Evolutionary conservation across 2,113 vertebrate species (phyloP).

Genomic region (Prochilodus magdalenae): DNA sequence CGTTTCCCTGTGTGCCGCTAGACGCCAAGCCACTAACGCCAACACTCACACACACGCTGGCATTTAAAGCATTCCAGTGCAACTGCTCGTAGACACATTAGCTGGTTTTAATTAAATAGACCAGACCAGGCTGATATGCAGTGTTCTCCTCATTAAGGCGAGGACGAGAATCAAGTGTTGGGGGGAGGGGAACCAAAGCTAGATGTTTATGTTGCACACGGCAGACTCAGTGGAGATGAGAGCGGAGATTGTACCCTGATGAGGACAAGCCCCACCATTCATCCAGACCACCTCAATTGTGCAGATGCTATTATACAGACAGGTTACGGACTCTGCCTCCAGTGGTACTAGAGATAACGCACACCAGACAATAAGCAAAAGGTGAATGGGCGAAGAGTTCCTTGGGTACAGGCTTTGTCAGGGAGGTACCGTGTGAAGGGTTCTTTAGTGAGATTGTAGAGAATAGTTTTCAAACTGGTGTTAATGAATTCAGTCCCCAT

Average conservation of each 20-base stretch:
- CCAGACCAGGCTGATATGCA: slow-evolving; percentile 25
- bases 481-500: background rate
- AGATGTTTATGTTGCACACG: slow-evolving; percentile 8
- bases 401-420: background rate
- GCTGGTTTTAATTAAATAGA: slow-evolving; percentile 42
- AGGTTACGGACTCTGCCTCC: background rate
- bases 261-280: background rate
- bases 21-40: slow-evolving; percentile 47
- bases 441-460: background rate
- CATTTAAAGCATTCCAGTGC: slow-evolving; percentile 37
- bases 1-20: slow-evolving; percentile 39
- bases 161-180: slow-evolving; percentile 12
- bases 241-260: background rate
- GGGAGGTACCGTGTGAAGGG: background rate
- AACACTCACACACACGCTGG: slow-evolving; percentile 39
- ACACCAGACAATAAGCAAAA: background rate
- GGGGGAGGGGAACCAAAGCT: slow-evolving; percentile 12
- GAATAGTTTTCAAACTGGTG: background rate
- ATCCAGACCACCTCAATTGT: background rate
- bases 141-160: slow-evolving; percentile 37
- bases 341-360: background rate
- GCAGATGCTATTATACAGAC: background rate
- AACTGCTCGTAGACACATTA: slow-evolving; percentile 12
- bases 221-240: slow-evolving; percentile 36
- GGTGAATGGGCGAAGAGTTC: background rate